A percentile compares a stretch with the other conserved stretches of the same genome.
phyloP scores from a whole-genome alignment of 2,888 invertebrate genomes.

The Acholoe squamosa region DNA sequence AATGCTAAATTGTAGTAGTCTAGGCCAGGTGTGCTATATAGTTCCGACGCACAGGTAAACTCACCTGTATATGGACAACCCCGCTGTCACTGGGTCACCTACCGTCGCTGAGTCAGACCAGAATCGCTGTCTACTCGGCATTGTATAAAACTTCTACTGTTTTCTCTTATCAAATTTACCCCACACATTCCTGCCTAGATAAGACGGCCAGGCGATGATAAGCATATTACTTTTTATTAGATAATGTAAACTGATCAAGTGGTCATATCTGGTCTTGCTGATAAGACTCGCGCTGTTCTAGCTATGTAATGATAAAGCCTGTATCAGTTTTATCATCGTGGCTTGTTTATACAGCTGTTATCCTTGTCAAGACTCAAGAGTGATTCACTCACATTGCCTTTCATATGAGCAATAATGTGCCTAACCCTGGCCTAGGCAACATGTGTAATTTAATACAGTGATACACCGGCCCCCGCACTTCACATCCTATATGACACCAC shows the following conservation, averaged over 20 bases:
- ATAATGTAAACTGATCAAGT: neutral
- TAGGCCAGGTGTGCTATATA: conserved; percentile 7
- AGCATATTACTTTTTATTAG: neutral
- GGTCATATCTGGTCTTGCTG: neutral
- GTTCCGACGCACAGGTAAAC: conserved; percentile 21
- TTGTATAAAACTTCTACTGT: neutral
- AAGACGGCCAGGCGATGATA: neutral
- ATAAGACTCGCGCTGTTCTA: neutral
- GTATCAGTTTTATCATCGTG: neutral
- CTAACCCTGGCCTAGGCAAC: too few relatives aligned
- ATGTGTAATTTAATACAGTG: too few relatives aligned
- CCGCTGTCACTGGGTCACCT: neutral
- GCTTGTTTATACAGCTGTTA: neutral
- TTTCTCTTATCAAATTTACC: neutral
- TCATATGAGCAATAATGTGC: too few relatives aligned
- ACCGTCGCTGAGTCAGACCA: neutral
- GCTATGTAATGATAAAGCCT: neutral
- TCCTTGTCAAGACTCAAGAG: too few relatives aligned
- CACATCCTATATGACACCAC: too few relatives aligned
- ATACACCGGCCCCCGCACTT: too few relatives aligned
- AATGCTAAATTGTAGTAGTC: neutral
- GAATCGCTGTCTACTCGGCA: too few relatives aligned
- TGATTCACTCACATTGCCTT: too few relatives aligned
- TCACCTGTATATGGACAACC: neutral
- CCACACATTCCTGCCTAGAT: neutral